phyloP scores from a whole-genome alignment of 1,140 invertebrate genomes.

The Oscheius sp. region DNA sequence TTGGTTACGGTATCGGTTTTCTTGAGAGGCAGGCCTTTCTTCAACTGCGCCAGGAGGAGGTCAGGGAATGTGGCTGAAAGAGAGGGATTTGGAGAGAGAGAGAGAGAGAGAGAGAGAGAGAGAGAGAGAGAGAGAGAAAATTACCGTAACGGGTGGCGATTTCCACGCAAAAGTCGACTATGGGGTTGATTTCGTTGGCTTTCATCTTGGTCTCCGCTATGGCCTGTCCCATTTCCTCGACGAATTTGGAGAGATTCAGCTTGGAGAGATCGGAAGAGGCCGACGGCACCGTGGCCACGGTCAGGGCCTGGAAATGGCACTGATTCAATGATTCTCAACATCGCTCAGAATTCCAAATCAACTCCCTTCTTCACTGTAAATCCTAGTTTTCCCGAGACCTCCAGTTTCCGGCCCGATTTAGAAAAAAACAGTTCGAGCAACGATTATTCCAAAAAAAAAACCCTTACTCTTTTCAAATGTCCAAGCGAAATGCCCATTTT shows the following conservation, averaged over 20 bases:
- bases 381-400: too few species aligned
- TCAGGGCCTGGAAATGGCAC: background rate
- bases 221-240: conserved; percentile 41
- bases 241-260: conserved; percentile 38
- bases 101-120: background rate
- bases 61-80: conserved; percentile 27
- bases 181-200: conserved; percentile 20
- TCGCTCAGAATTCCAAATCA: too few species aligned
- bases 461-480: too few species aligned
- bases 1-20: conserved; percentile 39
- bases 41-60: conserved; percentile 26
- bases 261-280: conserved; percentile 28
- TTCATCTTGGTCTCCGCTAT: conserved; percentile 43
- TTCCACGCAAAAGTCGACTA: conserved; percentile 30
- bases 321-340: too few species aligned
- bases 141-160: conserved; percentile 17
- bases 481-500: too few species aligned
- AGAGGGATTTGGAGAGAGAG: background rate
- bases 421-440: too few species aligned
- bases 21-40: conserved; percentile 31
- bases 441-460: too few species aligned
- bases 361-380: too few species aligned
- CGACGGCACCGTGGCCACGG: conserved; percentile 14
- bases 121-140: background rate
- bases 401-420: too few species aligned